These are phyloP conservation scores for Phylloscopus trochilus DNA, from an alignment of 2,113 vertebrate genomes.

Conservation along the genomic window DNA sequence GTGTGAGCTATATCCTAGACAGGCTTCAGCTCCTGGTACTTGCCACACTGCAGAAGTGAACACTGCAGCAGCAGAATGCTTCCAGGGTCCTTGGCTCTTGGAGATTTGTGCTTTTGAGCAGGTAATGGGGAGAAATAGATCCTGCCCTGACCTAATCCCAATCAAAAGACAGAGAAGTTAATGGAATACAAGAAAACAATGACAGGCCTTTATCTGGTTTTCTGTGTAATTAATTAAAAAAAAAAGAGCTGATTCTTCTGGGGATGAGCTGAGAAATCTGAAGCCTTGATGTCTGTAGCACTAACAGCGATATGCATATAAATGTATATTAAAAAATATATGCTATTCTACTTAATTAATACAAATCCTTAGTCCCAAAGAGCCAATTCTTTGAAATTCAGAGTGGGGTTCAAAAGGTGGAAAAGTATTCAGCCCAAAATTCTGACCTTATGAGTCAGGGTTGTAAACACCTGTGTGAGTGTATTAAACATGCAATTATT, in stretches of 20 bases:
- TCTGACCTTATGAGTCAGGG: constrained; percentile 1
- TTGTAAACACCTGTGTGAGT: constrained; percentile 6
- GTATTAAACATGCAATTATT: constrained; percentile 7
- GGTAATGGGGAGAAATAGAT: not conserved
- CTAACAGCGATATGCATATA: not conserved
- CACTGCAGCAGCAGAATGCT: not conserved
- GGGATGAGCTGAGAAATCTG: not conserved
- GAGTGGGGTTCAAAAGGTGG: not conserved
- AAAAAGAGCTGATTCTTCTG: not conserved
- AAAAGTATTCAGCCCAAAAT: not conserved
- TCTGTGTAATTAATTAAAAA: not conserved
- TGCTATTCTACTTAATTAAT: not conserved
- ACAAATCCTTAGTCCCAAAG: not conserved
- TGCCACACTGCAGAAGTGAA: not conserved
- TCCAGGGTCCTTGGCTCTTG: not conserved
- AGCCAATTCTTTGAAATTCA: not conserved
- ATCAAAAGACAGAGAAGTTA: not conserved
- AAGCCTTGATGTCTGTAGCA: not conserved
- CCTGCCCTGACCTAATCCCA: not conserved
- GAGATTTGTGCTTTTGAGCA: not conserved
- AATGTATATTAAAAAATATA: not conserved
- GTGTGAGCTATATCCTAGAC: not conserved
- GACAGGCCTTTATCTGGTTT: not conserved
- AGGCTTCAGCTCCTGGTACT: not conserved
- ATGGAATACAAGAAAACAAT: not conserved